These are phyloP conservation scores for Pipistrellus pipistrellus DNA, from an alignment of 2,797 vertebrate genomes.

Conservation along the genomic window DNA sequence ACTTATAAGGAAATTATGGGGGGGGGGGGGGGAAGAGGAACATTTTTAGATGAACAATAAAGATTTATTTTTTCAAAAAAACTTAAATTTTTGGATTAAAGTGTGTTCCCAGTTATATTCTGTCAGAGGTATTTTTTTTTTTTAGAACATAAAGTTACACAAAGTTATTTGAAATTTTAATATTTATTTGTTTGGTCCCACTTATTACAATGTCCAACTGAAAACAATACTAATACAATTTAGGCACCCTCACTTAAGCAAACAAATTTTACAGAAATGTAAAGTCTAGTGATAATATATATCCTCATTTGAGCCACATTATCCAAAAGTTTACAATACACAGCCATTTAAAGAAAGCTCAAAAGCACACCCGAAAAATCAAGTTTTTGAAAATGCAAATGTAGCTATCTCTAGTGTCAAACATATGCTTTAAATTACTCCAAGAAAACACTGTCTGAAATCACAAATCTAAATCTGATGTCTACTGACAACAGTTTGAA, in stretches of 20 bases:
- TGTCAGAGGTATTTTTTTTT: conserved; percentile 29
- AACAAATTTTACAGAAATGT: conserved; percentile 58
- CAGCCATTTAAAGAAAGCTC: conserved; percentile 72
- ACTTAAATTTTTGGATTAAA: conserved; percentile 48
- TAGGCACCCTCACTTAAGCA: conserved; percentile 53
- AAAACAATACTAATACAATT: conserved; percentile 67
- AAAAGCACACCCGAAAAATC: conserved; percentile 67
- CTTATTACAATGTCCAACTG: conserved; percentile 62
- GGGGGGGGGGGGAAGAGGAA: no score
- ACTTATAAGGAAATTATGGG: no score
- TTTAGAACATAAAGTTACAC: conserved; percentile 67
- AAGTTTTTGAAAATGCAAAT: conserved; percentile 68
- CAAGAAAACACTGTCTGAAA: conserved; percentile 69
- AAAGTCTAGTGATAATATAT: conserved; percentile 61
- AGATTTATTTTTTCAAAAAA: not conserved
- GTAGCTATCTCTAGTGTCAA: conserved; percentile 56
- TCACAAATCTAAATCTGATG: conserved; percentile 68
- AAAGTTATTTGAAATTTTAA: conserved; percentile 70
- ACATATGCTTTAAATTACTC: conserved; percentile 61
- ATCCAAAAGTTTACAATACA: conserved; percentile 69
- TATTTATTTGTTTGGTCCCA: conserved; percentile 72
- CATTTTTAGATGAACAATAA: no score
- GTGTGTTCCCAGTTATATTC: conserved; percentile 3
- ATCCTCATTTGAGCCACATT: conserved; percentile 52
- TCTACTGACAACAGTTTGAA: conserved; percentile 47